Conservation (phyloP, 2,888 invertebrate genomes). For the Ennomos fuscantarius region DNA sequence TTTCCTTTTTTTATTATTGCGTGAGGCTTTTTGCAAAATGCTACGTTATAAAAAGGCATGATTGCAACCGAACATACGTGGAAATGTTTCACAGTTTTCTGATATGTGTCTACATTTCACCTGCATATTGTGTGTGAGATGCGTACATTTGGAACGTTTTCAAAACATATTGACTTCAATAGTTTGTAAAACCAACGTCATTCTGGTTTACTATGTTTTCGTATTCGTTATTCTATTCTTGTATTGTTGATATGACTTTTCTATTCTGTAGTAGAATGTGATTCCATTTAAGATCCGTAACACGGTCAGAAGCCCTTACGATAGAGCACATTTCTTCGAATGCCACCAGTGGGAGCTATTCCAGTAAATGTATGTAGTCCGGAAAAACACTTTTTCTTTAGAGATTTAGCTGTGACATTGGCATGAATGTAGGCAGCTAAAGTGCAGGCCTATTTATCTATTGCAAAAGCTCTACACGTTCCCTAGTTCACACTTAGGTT, state of each 20-base stretch:
- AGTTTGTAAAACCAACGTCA: conserved; percentile 10
- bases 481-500: conserved; percentile 31
- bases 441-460: conserved; percentile 56
- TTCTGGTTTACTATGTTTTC: conserved; percentile 4
- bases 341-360: conserved; percentile 37
- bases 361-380: conserved; percentile 37
- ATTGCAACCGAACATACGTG: conserved; percentile 6
- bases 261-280: neutral
- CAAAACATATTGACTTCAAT: conserved; percentile 12
- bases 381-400: conserved; percentile 49
- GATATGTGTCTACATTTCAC: conserved; percentile 12
- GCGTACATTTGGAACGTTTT: conserved; percentile 14
- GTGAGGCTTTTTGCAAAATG: conserved; percentile 14
- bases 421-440: conserved; percentile 54
- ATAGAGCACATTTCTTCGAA: conserved; percentile 37
- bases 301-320: conserved; percentile 18
- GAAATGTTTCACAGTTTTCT: conserved; percentile 15
- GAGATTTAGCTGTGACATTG: conserved; percentile 44
- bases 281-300: conserved; percentile 9
- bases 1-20: conserved; percentile 5
- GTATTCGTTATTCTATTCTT: neutral
- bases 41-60: conserved; percentile 5
- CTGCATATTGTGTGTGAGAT: conserved; percentile 20
- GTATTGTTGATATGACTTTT: neutral
- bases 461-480: conserved; percentile 42